Percentiles rank a stretch among this genome's conserved stretches.
Conservation (phyloP, 2,113 vertebrate genomes). For the Nothocercus nigrocapillus region DNA sequence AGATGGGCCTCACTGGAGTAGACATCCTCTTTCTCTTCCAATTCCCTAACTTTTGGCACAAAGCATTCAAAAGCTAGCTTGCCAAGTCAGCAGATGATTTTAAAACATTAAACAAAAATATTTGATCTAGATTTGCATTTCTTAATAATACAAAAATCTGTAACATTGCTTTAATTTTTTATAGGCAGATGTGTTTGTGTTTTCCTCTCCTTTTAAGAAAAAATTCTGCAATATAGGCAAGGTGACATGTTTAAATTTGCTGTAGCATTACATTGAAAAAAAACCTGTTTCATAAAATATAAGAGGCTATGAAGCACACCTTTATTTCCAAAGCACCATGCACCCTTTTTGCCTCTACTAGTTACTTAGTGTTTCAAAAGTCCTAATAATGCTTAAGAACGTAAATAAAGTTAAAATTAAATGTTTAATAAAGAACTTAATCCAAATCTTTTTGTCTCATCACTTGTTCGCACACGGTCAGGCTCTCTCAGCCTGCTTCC, state of each 20-base stretch:
- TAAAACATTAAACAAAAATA: not conserved
- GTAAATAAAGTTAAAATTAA: no score
- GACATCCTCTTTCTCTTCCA: not conserved
- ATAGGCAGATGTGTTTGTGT: not conserved
- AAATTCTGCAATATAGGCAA: not conserved
- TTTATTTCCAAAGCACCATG: not conserved
- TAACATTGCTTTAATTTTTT: not conserved
- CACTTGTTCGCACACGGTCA: not conserved
- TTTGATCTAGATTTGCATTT: not conserved
- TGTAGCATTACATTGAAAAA: not conserved
- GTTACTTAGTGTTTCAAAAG: not conserved
- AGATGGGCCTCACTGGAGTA: not conserved
- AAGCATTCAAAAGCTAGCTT: not conserved
- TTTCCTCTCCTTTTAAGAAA: not conserved
- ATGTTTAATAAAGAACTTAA: not conserved
- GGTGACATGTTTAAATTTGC: not conserved
- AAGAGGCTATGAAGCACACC: not conserved
- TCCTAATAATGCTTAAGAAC: not conserved
- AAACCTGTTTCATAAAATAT: not conserved
- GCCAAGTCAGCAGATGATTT: conserved; percentile 26
- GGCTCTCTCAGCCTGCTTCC: not conserved
- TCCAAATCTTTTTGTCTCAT: not conserved
- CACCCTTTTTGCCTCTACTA: not conserved
- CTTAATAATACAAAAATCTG: not conserved
- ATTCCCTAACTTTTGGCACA: not conserved